Evolutionary conservation across 2,888 invertebrate genomes (phyloP), one percentile per base, ranked within the genome.

Genomic region (Drosophila tripunctata): DNA sequence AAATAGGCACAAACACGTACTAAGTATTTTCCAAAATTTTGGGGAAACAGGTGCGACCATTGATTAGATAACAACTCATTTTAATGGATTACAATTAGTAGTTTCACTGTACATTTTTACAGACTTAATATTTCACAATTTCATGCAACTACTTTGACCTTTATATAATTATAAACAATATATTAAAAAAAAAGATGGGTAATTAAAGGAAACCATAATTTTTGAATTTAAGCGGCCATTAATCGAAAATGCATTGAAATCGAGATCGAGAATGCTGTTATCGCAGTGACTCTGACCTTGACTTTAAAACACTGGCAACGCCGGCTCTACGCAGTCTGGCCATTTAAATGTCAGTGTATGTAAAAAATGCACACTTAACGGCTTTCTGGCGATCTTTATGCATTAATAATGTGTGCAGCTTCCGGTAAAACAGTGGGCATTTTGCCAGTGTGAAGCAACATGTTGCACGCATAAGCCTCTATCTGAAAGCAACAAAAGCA

Each of bases 1-100:
- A 21, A 21, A 40, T 22, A 40, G 3, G 12, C 7, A 14, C 19
- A 27, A 21, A 43, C 27, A 58, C 12, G 50, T 51, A 27, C n/a
- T 27, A 38, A 44, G 38, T 47, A 56, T 56, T 35, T 56, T 44
- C 44, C 27, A 47, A 55, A 51, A 51, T 56, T 47, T 65, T 33
- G 40, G 24, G 43, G 47, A 38, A 41, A 62, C 57, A 38, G 33
- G 54, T 51, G 17, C 2, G 24, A 19, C 15, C 36, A 22, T 10
- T 45, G 62, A 66, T 70, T 35, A 66, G 66, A 70, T 72, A 62
- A 55, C 22, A 6, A 7, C n/a, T 21, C 12, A 60, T 6, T 21
- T 66, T 60, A 74, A 69, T 74, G 69, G 69, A 62, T 69, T 69
- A 15, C 50, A n/a, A 50, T 27, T 21, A 45, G 24, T 21, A 45